Evolutionary conservation across 1,140 invertebrate species (phyloP), one percentile per base, ranked within the genome.

Genomic region (Cylas formicarius): DNA sequence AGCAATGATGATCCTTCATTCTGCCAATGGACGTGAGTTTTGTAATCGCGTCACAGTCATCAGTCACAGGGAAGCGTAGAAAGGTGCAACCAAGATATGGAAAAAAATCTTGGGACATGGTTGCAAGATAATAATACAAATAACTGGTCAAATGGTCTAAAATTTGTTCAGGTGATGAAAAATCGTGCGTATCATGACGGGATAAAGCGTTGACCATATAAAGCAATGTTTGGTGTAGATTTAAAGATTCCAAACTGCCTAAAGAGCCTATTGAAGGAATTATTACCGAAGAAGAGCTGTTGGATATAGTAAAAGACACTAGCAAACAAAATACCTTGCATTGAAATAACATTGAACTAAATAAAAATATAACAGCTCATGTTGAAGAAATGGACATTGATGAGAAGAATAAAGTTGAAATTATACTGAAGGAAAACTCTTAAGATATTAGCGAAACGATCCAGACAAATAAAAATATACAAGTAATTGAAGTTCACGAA

Each of bases 51-150:
- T 23, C 62, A 68, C 38, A 32, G 42, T n/a, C n/a, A n/a, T n/a
- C 66, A 67, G 41, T 55, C 42, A 17, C 55, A 67, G 45, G 57
- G 58, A 16, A 54, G 50, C 45, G 58, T 70, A 6, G 61, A 70
- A 50, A 41, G 55, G 32, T 50, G 52, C 4, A 69, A 70, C 51
- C 54, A 58, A 37, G 58, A 67, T 37, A 53, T 69, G 18, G 29
- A 67, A 55, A 58, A 64, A 42, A 65, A 63, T 50, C 39, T 67
- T 8, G 48, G n/a, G 27, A 54, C 60, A 4, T 41, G 57, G 54
- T 56, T 58, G 49, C 11, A 47, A 17, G 55, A 63, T 44, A 48
- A 66, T 26, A 48, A 62, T 36, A 40, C 31, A 1, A 47, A 31
- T 6, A 20, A 50, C 17, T 67, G 55, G 56, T 40, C 26, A 28